phyloP scores from a whole-genome alignment of 2,113 vertebrate genomes.

The Mionectes macconnelli region DNA sequence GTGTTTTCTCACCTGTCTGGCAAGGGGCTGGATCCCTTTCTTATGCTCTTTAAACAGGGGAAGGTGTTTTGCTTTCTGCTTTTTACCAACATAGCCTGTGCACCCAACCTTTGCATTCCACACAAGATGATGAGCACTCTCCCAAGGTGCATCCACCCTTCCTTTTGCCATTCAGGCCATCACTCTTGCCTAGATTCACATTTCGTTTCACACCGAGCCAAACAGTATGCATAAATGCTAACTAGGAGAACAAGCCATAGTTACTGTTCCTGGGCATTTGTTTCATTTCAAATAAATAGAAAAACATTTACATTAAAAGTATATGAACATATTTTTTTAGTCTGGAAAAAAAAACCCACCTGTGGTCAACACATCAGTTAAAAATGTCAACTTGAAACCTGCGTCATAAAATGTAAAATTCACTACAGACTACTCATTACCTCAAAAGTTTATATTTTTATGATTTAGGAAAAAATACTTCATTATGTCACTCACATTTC shows the following conservation, averaged over 20 bases:
- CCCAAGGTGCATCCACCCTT: not conserved
- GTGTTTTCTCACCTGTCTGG: not conserved
- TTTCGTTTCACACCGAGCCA: not conserved
- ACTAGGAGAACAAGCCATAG: conserved; percentile 46
- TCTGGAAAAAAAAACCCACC: conserved; percentile 29
- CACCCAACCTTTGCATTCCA: not conserved
- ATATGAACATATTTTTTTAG: conserved; percentile 66
- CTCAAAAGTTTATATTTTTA: conserved; percentile 60
- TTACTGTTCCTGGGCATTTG: conserved; percentile 58
- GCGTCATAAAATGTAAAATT: conserved; percentile 71
- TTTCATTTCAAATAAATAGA: conserved; percentile 80
- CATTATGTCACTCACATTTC: conserved; percentile 63
- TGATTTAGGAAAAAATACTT: conserved; percentile 72
- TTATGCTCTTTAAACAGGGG: not conserved
- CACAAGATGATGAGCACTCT: not conserved
- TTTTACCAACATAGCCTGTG: not conserved
- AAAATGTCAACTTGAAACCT: conserved; percentile 74
- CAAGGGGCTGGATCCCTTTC: not conserved
- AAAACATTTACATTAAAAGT: conserved; percentile 74
- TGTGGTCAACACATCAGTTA: conserved; percentile 69
- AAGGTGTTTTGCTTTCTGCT: not conserved
- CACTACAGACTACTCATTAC: conserved; percentile 49
- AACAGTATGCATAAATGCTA: not conserved
- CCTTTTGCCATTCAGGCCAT: not conserved
- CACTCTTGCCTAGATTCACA: conserved; percentile 29